Percentiles rank a stretch among this genome's conserved stretches.
phyloP scores from a whole-genome alignment of 2,797 vertebrate genomes.

The Saxicola maurus region DNA sequence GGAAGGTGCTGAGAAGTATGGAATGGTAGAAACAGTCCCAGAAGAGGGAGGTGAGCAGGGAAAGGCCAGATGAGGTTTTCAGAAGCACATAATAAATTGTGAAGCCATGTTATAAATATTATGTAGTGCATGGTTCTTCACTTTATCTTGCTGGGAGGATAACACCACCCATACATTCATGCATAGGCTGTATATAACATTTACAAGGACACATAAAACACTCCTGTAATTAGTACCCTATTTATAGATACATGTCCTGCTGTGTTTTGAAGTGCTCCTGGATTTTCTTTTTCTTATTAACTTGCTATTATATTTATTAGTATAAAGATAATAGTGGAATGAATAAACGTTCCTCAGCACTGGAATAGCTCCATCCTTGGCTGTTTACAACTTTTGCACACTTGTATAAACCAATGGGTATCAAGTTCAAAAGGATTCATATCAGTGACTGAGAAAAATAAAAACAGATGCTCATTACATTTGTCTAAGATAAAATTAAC shows the following conservation, averaged over 20 bases:
- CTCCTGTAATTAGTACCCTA: not conserved
- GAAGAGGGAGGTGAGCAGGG: not conserved
- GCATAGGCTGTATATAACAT: not conserved
- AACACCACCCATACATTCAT: not conserved
- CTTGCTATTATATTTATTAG: not conserved
- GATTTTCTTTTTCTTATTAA: not conserved
- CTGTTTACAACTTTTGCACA: conserved; percentile 65
- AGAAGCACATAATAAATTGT: conserved; percentile 35
- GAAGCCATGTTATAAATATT: conserved; percentile 6
- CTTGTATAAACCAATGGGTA: conserved; percentile 66
- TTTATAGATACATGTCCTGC: not conserved
- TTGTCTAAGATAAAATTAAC: conserved; percentile 70
- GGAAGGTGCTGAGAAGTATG: not conserved
- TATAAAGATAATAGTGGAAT: not conserved
- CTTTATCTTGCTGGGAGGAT: not conserved
- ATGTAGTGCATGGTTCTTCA: not conserved
- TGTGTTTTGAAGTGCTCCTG: not conserved
- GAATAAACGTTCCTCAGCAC: not conserved
- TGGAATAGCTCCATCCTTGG: conserved; percentile 37
- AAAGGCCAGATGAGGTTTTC: conserved; percentile 1
- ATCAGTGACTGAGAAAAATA: conserved; percentile 67
- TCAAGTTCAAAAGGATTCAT: conserved; percentile 70
- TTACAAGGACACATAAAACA: not conserved
- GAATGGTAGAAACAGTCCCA: not conserved
- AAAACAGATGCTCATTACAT: conserved; percentile 73